Evolutionary conservation across 2,888 invertebrate species (phyloP), one percentile per base, ranked within the genome.

Genomic region (Buathra laborator): DNA sequence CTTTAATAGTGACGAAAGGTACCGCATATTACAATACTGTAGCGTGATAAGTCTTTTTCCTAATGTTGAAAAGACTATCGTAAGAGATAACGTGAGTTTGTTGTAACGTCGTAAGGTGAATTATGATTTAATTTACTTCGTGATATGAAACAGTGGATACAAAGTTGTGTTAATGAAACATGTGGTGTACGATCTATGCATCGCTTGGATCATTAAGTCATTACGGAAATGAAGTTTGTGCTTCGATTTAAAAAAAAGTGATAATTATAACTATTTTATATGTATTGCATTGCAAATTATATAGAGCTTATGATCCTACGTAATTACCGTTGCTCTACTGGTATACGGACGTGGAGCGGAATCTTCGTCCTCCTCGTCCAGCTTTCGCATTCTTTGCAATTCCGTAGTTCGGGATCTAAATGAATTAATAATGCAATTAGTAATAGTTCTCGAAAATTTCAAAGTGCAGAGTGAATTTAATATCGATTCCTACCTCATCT

Each of bases 341-440:
- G 86, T 56, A 44, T 88, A 88, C 3, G 87, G 85, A 32, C 87
- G 67, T 3, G 87, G 85, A 24, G 87, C 71, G 10, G 83, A 62
- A 51, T 91, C 90, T 72, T 90, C 91, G 19, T 92, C 92, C 4
- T 92, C 92, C 16, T 93, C 92, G 9, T 93, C 90, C 53, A 89
- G 87, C 77, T 89, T 91, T 81, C 89, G 81, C 81, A 92, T 92
- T 81, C 89, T 90, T 83, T 90, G 90, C 68, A 93, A 89, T 77
- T 93, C 92, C 16, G 88, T 75, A 12, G 68, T 86, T 62, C 89
- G 89, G 32, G 88, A 83, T 85, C 93, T 93, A 77, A 56, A 85
- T 62, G 19, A 59, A 48, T 48, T 19, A 53, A 51, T 19, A 29
- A 37, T 37, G 7, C 51, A 19, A 76, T 76, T 66, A 76, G 48